These are phyloP conservation scores for Ceyx melanurus DNA, from an alignment of 2,113 vertebrate species.

Conservation along the genomic window DNA sequence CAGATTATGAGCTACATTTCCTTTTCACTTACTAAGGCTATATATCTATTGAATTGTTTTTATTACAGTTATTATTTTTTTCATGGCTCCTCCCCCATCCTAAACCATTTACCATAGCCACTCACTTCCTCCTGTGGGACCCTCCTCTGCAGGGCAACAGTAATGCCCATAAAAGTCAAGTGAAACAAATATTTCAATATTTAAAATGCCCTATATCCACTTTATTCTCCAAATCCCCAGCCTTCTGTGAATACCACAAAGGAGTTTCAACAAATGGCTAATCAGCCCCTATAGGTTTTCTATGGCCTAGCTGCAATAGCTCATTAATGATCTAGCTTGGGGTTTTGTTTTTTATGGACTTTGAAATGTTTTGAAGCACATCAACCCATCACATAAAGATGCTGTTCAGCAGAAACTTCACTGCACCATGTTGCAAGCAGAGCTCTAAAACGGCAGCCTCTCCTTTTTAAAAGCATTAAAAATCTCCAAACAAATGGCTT, in stretches of 20 bases:
- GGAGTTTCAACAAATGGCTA: neutral
- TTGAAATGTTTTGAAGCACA: neutral
- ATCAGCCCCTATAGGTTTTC: neutral
- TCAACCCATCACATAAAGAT: neutral
- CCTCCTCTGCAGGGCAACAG: neutral
- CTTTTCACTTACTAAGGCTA: neutral
- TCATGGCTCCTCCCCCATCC: neutral
- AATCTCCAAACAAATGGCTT: constrained; percentile 50
- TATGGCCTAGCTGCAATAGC: neutral
- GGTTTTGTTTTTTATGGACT: constrained; percentile 14
- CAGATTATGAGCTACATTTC: neutral
- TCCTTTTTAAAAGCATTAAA: neutral
- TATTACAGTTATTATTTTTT: neutral
- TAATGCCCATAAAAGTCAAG: neutral
- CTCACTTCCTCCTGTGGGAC: neutral
- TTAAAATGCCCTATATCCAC: neutral
- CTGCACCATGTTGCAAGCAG: neutral
- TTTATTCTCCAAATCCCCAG: neutral
- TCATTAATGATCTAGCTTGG: neutral
- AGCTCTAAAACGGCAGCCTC: neutral
- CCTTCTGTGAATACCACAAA: constrained; percentile 1
- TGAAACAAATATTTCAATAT: neutral
- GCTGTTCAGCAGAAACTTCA: constrained; percentile 1
- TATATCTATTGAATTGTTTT: neutral
- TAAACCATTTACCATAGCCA: neutral